These are phyloP conservation scores for Sipha maydis DNA, from an alignment of 2,888 invertebrate species.

Conservation along the genomic window DNA sequence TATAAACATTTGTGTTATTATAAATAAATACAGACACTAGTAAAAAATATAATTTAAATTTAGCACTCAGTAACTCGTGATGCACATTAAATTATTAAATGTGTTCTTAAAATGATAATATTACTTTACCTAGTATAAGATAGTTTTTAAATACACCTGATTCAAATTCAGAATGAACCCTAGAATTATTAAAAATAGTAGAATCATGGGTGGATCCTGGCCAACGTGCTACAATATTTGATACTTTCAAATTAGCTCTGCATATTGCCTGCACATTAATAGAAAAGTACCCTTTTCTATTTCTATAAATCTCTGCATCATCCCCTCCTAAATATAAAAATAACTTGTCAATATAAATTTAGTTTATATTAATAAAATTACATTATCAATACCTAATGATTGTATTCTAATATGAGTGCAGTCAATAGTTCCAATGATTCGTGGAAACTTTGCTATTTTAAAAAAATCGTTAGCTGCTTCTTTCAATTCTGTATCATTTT, in stretches of 20 bases:
- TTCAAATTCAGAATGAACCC: conserved; percentile 63
- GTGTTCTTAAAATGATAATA: conserved; percentile 11
- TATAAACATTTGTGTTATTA: conserved; percentile 5
- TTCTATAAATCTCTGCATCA: conserved; percentile 65
- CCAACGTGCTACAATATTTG: conserved; percentile 66
- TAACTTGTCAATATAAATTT: not conserved
- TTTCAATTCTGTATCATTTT: not conserved
- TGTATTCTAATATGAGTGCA: conserved; percentile 2
- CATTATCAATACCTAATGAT: conserved; percentile 8
- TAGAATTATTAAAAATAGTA: conserved; percentile 65
- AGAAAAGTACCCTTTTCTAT: conserved; percentile 66
- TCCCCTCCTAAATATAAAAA: not conserved
- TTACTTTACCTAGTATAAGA: conserved; percentile 6
- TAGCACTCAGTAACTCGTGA: not conserved
- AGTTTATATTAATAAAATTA: conserved; percentile 17
- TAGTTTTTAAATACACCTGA: conserved; percentile 38
- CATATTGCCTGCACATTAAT: conserved; percentile 65
- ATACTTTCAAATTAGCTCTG: conserved; percentile 62
- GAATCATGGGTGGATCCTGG: conserved; percentile 65
- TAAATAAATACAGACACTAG: conserved; percentile 19
- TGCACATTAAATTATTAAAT: conserved; percentile 12
- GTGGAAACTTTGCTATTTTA: not conserved
- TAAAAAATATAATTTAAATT: conserved; percentile 16
- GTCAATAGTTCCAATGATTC: too few relatives aligned
- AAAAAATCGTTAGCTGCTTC: conserved; percentile 7